Evolutionary conservation across 2,888 invertebrate species (phyloP), one percentile per base, ranked within the genome.

Genomic region (Cantharis flavilabris): DNA sequence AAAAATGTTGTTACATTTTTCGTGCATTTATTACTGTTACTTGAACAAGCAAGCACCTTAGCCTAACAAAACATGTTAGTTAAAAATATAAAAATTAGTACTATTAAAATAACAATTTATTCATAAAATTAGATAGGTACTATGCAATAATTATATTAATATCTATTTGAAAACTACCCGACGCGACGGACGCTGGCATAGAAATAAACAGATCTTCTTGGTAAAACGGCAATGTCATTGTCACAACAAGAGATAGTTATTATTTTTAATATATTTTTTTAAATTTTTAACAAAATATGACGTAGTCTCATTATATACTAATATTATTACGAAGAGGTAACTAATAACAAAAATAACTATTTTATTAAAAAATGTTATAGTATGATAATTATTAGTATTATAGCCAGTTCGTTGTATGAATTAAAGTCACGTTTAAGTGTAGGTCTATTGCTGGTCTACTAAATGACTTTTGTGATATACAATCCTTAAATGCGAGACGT

Each of bases 401-500:
- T n/a, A n/a, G 49, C 49, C 49, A 49, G 49, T 49, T 49, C 49
- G 13, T 49, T 49, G 49, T 49, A 49, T 49, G 49, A 49, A 49
- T 49, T 49, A 49, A 13, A 49, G 49, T 49, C 49, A 49, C n/a
- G 49, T 49, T 49, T 49, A 49, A 49, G 49, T 49, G 49, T 49
- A 71, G 73, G 76, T 77, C 75, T 76, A 79, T 77, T 76, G 76
- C 78, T 70, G 71, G 80, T 76, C 81, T 79, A 80, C 80, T 79
- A 82, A 78, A 82, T 81, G 79, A 80, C 79, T 79, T 73, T 69
- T 73, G 81, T 83, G 83, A 83, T 83, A 83, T 83, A 83, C 83
- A 83, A 81, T 81, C 83, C 81, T 76, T 73, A 76, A 78, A 79
- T 81, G 81, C 81, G 81, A 81, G 83, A 82, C 82, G 80, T 81